A percentile compares a stretch with the other conserved stretches of the same genome.
These are phyloP conservation scores for Ceratina australensis DNA, from an alignment of 1,140 invertebrate species.

Conservation along the genomic window DNA sequence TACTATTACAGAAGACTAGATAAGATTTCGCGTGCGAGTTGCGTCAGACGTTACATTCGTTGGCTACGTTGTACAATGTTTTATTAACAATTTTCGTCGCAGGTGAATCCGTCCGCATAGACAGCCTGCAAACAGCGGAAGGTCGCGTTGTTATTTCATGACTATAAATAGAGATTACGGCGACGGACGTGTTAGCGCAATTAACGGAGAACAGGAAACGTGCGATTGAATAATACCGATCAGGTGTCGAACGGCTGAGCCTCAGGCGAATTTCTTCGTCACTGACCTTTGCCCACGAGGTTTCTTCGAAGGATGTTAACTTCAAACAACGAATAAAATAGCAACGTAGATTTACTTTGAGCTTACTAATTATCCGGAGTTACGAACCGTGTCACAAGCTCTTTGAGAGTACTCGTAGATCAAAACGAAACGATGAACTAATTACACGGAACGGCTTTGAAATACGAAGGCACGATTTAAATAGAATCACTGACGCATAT, in stretches of 20 bases:
- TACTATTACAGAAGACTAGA: too few species aligned
- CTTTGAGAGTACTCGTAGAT: neutral
- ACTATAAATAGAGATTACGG: conserved; percentile 72
- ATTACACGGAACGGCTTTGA: neutral
- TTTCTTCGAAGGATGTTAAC: too few species aligned
- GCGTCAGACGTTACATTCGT: too few species aligned
- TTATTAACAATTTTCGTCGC: neutral
- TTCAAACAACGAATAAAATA: too few species aligned
- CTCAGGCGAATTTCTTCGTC: neutral
- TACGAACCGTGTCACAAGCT: neutral
- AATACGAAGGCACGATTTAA: neutral
- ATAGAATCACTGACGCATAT: neutral
- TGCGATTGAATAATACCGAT: conserved; percentile 38
- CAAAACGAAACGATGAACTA: neutral
- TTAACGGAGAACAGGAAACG: conserved; percentile 50
- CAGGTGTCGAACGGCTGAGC: conserved; percentile 20
- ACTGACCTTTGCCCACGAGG: neutral
- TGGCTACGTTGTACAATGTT: neutral
- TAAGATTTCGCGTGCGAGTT: too few species aligned
- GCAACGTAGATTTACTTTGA: too few species aligned
- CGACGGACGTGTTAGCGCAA: conserved; percentile 53
- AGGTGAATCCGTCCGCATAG: neutral
- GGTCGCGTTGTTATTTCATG: conserved; percentile 57
- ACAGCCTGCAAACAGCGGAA: neutral
- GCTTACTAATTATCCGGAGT: too few species aligned